These are phyloP conservation scores for Globicephala melas DNA, from an alignment of 2,113 vertebrate species.

Conservation along the genomic window DNA sequence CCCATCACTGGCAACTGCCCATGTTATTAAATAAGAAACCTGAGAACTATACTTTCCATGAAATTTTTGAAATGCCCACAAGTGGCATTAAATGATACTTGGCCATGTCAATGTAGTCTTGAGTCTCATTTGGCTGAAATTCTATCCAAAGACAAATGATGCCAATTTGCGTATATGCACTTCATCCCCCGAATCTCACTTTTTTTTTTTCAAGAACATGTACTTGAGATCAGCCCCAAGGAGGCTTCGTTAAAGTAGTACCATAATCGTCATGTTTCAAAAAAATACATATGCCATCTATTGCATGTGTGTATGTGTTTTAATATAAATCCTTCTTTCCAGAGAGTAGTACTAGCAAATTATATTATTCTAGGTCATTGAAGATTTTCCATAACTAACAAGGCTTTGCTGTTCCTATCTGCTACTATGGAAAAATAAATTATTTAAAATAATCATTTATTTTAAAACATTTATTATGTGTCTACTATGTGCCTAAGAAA, in stretches of 20 bases:
- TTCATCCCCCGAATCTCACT: not conserved
- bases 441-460: not conserved
- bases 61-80: constrained; percentile 48
- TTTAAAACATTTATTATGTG: not conserved
- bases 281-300: not conserved
- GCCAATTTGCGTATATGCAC: not conserved
- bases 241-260: not conserved
- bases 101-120: not conserved
- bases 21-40: constrained; percentile 58
- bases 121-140: not conserved
- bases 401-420: not conserved
- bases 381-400: not conserved
- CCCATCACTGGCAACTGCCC: not conserved
- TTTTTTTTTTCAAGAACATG: not conserved
- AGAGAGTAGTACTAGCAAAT: not conserved
- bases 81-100: constrained; percentile 39
- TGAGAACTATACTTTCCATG: constrained; percentile 32
- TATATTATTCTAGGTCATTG: not conserved
- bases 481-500: not conserved
- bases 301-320: not conserved
- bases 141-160: not conserved
- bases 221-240: not conserved
- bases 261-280: not conserved
- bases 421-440: not conserved
- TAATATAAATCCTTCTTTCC: not conserved